phyloP scores from a whole-genome alignment of 1,140 invertebrate genomes.

The Trichogramma pretiosum region DNA sequence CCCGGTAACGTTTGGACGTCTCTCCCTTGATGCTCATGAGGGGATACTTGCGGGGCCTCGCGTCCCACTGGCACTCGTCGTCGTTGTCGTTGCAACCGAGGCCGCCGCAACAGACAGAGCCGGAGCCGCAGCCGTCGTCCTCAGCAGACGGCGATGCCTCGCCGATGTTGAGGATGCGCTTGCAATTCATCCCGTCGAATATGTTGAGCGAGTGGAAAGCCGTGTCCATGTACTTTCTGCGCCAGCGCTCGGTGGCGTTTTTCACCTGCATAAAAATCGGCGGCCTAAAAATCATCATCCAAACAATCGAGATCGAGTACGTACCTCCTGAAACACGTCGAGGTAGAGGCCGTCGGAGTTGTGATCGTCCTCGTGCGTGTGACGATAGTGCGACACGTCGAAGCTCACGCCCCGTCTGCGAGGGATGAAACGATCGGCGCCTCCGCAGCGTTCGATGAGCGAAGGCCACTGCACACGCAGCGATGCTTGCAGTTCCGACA shows the following conservation, averaged over 20 bases:
- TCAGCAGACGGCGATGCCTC: background rate
- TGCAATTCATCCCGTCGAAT: background rate
- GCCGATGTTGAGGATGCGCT: conserved; percentile 7
- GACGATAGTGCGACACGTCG: conserved; percentile 20
- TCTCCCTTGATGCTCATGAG: conserved; percentile 9
- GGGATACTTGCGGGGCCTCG: conserved; percentile 10
- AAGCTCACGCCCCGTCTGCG: conserved; percentile 11
- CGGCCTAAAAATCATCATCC: background rate
- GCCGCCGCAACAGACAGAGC: too few species aligned
- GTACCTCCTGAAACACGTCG: conserved; percentile 25
- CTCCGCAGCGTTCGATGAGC: too few species aligned
- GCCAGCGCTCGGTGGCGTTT: conserved; percentile 13
- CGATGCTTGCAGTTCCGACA: too few species aligned
- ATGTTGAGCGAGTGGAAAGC: conserved; percentile 1
- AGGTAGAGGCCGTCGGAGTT: conserved; percentile 7
- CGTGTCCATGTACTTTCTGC: conserved; percentile 9
- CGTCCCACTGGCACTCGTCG: conserved; percentile 13
- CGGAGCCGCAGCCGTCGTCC: background rate
- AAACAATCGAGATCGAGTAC: background rate
- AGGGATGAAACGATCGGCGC: conserved; percentile 28
- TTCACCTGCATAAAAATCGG: background rate
- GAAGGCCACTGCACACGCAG: too few species aligned
- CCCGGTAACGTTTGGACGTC: conserved; percentile 8
- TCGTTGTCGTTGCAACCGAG: background rate
- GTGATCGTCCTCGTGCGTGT: background rate